phyloP scores from a whole-genome alignment of 2,888 invertebrate species.

The Drosophila atripex region DNA sequence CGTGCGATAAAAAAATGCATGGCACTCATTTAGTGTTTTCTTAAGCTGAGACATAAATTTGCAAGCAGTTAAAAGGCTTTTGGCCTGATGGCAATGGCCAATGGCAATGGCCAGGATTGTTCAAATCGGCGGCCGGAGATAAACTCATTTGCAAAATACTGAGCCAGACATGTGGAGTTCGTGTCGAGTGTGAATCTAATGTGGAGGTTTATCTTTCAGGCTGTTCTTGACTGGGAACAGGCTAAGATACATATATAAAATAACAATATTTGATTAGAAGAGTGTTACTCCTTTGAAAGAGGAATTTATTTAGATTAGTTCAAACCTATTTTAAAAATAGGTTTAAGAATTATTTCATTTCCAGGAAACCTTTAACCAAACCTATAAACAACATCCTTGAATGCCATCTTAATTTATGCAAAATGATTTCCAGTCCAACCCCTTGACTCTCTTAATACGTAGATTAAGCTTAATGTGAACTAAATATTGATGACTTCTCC shows the following conservation, averaged over 20 bases:
- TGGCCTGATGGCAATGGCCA: slow-evolving; percentile 24
- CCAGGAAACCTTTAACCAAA: neutral
- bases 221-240: slow-evolving; percentile 1
- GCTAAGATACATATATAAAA: too few relatives aligned
- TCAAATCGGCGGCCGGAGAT: slow-evolving; percentile 30
- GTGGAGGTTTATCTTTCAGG: slow-evolving; percentile 1
- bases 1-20: slow-evolving; percentile 75
- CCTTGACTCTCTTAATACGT: slow-evolving; percentile 2
- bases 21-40: slow-evolving; percentile 79
- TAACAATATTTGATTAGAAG: too few relatives aligned
- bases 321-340: neutral
- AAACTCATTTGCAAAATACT: slow-evolving; percentile 33
- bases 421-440: neutral
- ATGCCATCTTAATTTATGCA: neutral
- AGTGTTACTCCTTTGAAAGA: too few relatives aligned
- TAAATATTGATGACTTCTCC: slow-evolving; percentile 13
- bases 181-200: slow-evolving; percentile 10
- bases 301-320: neutral
- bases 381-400: neutral
- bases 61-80: slow-evolving; percentile 65
- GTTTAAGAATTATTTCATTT: too few relatives aligned
- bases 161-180: slow-evolving; percentile 4
- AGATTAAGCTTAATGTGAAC: slow-evolving; percentile 8
- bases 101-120: slow-evolving; percentile 34
- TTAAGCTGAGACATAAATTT: slow-evolving; percentile 77